phyloP scores from a whole-genome alignment of 2,888 invertebrate species.

The Cynaeus angustus region DNA sequence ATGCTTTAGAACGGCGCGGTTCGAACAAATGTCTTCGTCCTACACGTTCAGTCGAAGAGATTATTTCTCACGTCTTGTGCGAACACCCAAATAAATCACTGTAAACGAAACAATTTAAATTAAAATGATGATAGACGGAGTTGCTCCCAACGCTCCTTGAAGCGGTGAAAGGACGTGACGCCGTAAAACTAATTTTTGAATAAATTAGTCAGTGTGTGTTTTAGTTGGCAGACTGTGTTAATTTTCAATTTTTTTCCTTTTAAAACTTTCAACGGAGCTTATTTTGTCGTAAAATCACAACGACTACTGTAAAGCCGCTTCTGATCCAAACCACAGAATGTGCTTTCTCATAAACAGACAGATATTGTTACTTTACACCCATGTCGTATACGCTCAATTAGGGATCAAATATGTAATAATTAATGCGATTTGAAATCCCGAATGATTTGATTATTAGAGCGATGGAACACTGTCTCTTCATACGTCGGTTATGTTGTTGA shows the following conservation, averaged over 20 bases:
- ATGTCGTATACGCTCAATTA: slow-evolving; percentile 27
- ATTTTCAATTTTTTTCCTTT: slow-evolving; percentile 21
- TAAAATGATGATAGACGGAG: slow-evolving; percentile 19
- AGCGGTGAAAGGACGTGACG: slow-evolving; percentile 5
- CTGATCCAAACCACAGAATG: slow-evolving; percentile 5
- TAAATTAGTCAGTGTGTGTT: not conserved
- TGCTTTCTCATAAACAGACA: slow-evolving; percentile 18
- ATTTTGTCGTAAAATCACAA: slow-evolving; percentile 20
- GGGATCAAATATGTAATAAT: slow-evolving; percentile 35
- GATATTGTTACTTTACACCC: slow-evolving; percentile 22
- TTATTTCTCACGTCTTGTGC: slow-evolving; percentile 30
- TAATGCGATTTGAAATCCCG: slow-evolving; percentile 21
- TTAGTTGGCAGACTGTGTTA: not conserved
- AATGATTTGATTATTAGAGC: slow-evolving; percentile 3
- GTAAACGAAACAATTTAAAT: slow-evolving; percentile 33
- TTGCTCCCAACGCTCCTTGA: not conserved
- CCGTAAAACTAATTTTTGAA: slow-evolving; percentile 10
- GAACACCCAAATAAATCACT: slow-evolving; percentile 31
- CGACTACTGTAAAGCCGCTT: no score
- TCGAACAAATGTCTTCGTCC: slow-evolving; percentile 32
- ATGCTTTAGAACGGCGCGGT: slow-evolving; percentile 18
- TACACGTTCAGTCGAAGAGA: slow-evolving; percentile 32
- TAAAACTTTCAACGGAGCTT: not conserved
- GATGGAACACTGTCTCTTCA: slow-evolving; percentile 11
- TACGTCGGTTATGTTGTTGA: slow-evolving; percentile 9